These are phyloP conservation scores for Lasioglossum calceatum DNA, from an alignment of 2,888 invertebrate genomes.

Conservation along the genomic window DNA sequence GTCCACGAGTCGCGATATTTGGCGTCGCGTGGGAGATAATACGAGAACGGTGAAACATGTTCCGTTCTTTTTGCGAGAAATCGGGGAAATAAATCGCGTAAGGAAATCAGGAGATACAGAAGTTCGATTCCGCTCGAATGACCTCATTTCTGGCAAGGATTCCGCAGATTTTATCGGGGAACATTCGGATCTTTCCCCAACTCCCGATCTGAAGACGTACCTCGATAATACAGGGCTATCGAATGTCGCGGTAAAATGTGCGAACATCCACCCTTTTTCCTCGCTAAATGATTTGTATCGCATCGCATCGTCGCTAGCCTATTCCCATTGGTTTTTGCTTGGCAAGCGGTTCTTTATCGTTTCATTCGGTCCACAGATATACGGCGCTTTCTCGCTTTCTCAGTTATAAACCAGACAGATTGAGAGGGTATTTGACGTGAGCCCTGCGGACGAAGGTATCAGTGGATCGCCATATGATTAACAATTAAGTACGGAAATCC, in stretches of 20 bases:
- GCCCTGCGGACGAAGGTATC: neutral
- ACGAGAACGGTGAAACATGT: constrained; percentile 15
- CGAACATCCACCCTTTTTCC: constrained; percentile 27
- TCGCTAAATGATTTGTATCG: constrained; percentile 21
- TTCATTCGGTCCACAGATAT: neutral
- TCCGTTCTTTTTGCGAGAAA: constrained; percentile 19
- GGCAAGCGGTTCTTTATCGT: neutral
- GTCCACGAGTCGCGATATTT: constrained; percentile 22
- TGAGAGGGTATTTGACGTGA: neutral
- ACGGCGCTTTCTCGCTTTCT: neutral
- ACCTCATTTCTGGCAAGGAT: constrained; percentile 52
- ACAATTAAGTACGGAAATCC: constrained; percentile 33
- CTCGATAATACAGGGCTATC: constrained; percentile 39
- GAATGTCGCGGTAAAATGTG: constrained; percentile 27
- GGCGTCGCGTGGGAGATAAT: constrained; percentile 33
- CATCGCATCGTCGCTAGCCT: neutral
- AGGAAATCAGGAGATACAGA: constrained; percentile 47
- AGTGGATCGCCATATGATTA: neutral
- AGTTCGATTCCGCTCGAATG: constrained; percentile 50
- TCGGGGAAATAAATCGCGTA: constrained; percentile 45
- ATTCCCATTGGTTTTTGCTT: neutral
- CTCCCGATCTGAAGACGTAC: constrained; percentile 8
- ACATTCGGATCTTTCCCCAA: neutral
- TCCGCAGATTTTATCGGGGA: constrained; percentile 43
- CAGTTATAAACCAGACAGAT: neutral